Evolutionary conservation across 2,888 invertebrate species (phyloP).

Genomic region (Drosophila nr. perissopoda): DNA sequence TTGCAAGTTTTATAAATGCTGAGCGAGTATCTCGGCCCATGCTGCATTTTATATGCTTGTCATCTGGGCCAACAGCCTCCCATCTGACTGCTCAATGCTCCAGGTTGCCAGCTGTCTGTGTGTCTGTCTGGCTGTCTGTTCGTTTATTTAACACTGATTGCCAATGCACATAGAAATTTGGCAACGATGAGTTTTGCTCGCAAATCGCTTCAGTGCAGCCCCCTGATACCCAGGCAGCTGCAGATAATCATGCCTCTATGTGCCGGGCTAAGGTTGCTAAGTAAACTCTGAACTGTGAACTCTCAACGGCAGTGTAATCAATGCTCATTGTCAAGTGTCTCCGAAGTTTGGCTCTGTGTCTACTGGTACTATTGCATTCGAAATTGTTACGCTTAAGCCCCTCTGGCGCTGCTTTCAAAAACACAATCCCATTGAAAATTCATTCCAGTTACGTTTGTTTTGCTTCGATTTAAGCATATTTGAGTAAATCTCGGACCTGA

Average conservation of each 20-base stretch:
- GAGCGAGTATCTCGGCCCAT: slow-evolving; percentile 29
- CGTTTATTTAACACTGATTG: slow-evolving; percentile 78
- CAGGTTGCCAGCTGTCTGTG: slow-evolving; percentile 22
- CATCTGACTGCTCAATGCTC: not conserved
- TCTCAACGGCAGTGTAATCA: slow-evolving; percentile 49
- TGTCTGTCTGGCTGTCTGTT: slow-evolving; percentile 30
- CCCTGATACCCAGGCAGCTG: slow-evolving; percentile 11
- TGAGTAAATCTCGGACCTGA: slow-evolving; percentile 29
- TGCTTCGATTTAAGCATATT: slow-evolving; percentile 20
- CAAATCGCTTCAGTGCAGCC: slow-evolving; percentile 25
- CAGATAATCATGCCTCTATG: slow-evolving; percentile 31
- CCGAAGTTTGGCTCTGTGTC: slow-evolving; percentile 5
- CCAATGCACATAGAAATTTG: slow-evolving; percentile 73
- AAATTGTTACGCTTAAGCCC: slow-evolving; percentile 55
- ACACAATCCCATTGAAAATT: slow-evolving; percentile 16
- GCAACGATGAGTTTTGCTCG: slow-evolving; percentile 48
- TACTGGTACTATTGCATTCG: not conserved
- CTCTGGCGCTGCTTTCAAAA: slow-evolving; percentile 36
- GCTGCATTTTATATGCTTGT: slow-evolving; percentile 65
- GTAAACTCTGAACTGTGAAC: slow-evolving; percentile 61
- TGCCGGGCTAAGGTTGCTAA: slow-evolving; percentile 44
- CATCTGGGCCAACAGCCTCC: slow-evolving; percentile 30
- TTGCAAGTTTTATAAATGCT: slow-evolving; percentile 65
- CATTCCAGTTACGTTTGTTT: slow-evolving; percentile 14
- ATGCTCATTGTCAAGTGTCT: slow-evolving; percentile 42